These are phyloP conservation scores for Dysmachus trigonus DNA, from an alignment of 2,888 invertebrate genomes.

Conservation along the genomic window DNA sequence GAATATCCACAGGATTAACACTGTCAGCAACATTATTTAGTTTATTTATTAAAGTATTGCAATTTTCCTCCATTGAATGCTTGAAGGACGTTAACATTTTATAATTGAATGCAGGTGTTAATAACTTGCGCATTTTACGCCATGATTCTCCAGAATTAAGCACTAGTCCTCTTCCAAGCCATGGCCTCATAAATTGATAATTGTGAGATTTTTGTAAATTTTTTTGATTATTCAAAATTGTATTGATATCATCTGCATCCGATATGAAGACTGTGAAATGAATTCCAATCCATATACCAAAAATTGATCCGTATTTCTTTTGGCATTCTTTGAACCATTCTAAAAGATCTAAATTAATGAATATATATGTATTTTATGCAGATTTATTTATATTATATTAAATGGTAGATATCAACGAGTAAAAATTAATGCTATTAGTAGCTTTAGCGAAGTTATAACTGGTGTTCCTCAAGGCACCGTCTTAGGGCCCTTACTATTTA, in stretches of 20 bases:
- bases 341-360: conserved; percentile 55
- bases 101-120: conserved; percentile 84
- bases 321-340: conserved; percentile 58
- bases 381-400: too few species aligned
- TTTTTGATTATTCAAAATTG: conserved; percentile 56
- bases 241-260: conserved; percentile 58
- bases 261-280: conserved; percentile 59
- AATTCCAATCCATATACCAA: conserved; percentile 61
- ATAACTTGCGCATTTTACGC: conserved; percentile 74
- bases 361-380: too few species aligned
- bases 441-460: too few species aligned
- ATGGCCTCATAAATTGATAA: conserved; percentile 56
- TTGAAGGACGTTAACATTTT: conserved; percentile 79
- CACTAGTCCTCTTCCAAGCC: conserved; percentile 61
- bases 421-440: too few species aligned
- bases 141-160: conserved; percentile 67
- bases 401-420: too few species aligned
- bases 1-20: conserved; percentile 67
- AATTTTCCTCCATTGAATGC: conserved; percentile 75
- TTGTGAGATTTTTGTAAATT: conserved; percentile 57
- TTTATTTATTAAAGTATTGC: conserved; percentile 67
- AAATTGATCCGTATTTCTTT: conserved; percentile 56
- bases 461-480: too few species aligned
- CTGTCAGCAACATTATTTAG: conserved; percentile 63
- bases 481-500: too few species aligned